Conservation (phyloP, 2,888 invertebrate genomes). For the Troilus luridus region DNA sequence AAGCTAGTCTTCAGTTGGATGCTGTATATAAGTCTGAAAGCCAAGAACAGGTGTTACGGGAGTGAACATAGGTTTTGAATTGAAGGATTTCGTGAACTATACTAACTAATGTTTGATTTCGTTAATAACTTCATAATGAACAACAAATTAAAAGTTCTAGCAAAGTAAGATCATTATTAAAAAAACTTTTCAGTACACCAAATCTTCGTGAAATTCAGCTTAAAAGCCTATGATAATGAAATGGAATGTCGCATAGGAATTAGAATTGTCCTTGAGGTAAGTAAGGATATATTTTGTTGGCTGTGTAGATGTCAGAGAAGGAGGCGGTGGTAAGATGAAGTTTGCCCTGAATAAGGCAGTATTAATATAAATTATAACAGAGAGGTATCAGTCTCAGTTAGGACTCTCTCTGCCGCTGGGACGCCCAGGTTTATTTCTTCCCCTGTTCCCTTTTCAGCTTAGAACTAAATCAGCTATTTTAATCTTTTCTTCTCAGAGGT, state of each 20-base stretch:
- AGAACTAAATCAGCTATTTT: not conserved
- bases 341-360: not conserved
- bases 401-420: not conserved
- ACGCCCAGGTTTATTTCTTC: not conserved
- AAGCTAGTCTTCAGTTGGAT: too few relatives aligned
- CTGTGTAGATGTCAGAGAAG: not conserved
- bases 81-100: too few relatives aligned
- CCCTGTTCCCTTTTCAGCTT: not conserved
- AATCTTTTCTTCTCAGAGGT: not conserved
- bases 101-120: too few relatives aligned
- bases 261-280: not conserved
- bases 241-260: not conserved
- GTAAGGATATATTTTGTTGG: not conserved
- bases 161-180: too few relatives aligned
- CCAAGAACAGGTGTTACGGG: too few relatives aligned
- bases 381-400: not conserved
- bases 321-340: not conserved
- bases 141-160: too few relatives aligned
- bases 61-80: too few relatives aligned
- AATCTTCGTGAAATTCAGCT: too few relatives aligned
- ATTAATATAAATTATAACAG: conserved; percentile 10
- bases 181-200: too few relatives aligned
- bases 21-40: too few relatives aligned
- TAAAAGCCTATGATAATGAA: too few relatives aligned
- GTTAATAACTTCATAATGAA: too few relatives aligned